Evolutionary conservation across 1,140 invertebrate genomes (phyloP), one percentile per base, ranked within the genome.

Genomic region (Prorops nasuta): DNA sequence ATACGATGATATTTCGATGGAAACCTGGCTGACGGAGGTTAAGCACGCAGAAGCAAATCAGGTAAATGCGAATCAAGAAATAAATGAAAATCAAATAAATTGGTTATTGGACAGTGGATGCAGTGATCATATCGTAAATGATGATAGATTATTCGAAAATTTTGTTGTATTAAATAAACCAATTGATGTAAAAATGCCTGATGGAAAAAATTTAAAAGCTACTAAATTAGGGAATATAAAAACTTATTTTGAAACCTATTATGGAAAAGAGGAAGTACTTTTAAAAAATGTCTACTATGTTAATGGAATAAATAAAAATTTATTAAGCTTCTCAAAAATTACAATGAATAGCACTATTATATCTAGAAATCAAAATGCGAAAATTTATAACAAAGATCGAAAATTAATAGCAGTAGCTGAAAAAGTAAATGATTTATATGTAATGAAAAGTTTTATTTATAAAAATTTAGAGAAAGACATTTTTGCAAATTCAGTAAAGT

Each of bases 11-110:
- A 24, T 6, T 36, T 17, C 9, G 19, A 28, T 4, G 4, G 47
- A 51, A 37, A 38, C 42, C 3, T 51, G 49, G 41, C 21, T 16
- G 18, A 43, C 42, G 3, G 34, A 51, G 43, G 34, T 44, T 10
- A 24, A 31, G 7, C 14, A 50, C 15, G 20, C 28, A 12, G 38
- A 46, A 15, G 20, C 24, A 12, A 46, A 37, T 46, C 28, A 50
- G n/a, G 39, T 31, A 35, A 14, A 10, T 35, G 15, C 6, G 4
- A 35, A 9, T 35, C 6, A 15, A 3, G 4, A 10, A 14, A 35
- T 8, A n/a, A 3, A 4, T 35, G 14, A 35, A 7, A 35, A 28
- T 28, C 24, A 35, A 14, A 35, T 35, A 9, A 35, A 35, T 35
- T 35, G 34, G 34, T 4, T 43, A n/a, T 43, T 43, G 28, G 41